phyloP scores from a whole-genome alignment of 2,113 vertebrate genomes.

The Lipotes vexillifer region DNA sequence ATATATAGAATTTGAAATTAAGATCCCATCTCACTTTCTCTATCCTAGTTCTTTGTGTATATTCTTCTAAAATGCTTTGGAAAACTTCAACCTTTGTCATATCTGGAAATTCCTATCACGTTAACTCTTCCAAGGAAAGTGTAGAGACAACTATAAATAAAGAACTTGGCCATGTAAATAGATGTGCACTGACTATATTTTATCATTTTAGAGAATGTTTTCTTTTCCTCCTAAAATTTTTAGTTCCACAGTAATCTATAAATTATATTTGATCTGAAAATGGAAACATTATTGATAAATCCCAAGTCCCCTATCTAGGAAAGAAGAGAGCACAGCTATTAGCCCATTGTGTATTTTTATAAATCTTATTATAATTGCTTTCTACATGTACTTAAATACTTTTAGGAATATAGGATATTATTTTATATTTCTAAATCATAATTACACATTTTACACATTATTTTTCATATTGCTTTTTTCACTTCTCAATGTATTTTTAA shows the following conservation, averaged over 20 bases:
- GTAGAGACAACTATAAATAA: not conserved
- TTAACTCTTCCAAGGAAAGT: not conserved
- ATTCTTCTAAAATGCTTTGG: not conserved
- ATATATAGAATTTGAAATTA: not conserved
- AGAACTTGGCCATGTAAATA: not conserved
- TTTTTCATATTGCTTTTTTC: not conserved
- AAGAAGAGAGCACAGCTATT: not conserved
- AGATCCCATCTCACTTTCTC: not conserved
- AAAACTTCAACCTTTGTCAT: not conserved
- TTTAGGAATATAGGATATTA: not conserved
- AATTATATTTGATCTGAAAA: not conserved
- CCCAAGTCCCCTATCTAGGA: not conserved
- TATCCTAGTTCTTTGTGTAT: not conserved
- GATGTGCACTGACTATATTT: not conserved
- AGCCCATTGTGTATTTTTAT: not conserved
- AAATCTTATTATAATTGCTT: not conserved
- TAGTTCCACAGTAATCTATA: not conserved
- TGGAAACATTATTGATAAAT: not conserved
- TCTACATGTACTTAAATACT: not conserved
- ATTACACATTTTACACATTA: not conserved
- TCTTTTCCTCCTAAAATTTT: not conserved
- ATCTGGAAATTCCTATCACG: not conserved
- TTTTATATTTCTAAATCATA: not conserved
- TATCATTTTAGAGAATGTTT: not conserved
- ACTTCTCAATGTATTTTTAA: not conserved